Evolutionary conservation across 2,797 vertebrate species (phyloP).

Genomic region (Limnodromus scolopaceus): DNA sequence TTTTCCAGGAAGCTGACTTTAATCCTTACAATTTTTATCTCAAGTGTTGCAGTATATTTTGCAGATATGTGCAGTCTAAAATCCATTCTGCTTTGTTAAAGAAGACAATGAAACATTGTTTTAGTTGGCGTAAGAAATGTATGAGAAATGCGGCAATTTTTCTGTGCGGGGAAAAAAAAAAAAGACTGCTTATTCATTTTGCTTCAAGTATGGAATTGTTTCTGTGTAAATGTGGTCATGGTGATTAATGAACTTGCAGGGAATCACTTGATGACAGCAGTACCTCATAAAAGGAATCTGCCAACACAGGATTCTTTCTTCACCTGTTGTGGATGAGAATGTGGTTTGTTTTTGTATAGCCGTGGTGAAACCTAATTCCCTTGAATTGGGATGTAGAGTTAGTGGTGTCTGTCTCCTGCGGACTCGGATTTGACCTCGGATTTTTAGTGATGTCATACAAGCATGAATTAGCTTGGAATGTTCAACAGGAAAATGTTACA

Average conservation of each 20-base stretch:
- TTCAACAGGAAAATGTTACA: conserved; percentile 10
- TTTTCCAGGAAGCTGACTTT: neutral
- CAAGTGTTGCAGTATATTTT: neutral
- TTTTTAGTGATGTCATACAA: neutral
- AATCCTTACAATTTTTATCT: conserved; percentile 27
- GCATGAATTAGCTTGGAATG: neutral
- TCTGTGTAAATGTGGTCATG: neutral
- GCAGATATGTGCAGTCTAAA: conserved; percentile 25
- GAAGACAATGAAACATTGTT: conserved; percentile 57
- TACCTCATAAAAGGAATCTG: neutral
- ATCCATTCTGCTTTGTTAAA: conserved; percentile 67
- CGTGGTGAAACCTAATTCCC: neutral
- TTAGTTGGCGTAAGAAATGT: conserved; percentile 51
- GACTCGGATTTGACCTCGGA: neutral
- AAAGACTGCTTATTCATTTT: conserved; percentile 14
- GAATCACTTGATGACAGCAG: conserved; percentile 11
- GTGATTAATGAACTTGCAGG: conserved; percentile 59
- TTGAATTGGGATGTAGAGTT: neutral
- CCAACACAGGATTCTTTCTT: neutral
- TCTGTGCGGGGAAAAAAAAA: neutral
- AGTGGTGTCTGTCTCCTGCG: neutral
- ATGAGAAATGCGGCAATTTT: conserved; percentile 58
- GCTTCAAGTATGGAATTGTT: conserved; percentile 10
- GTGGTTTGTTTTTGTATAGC: neutral
- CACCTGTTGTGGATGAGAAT: neutral